Evolutionary conservation across 2,797 vertebrate genomes (phyloP), one percentile per base, ranked within the genome.

Genomic region (Glyptemys insculpta): DNA sequence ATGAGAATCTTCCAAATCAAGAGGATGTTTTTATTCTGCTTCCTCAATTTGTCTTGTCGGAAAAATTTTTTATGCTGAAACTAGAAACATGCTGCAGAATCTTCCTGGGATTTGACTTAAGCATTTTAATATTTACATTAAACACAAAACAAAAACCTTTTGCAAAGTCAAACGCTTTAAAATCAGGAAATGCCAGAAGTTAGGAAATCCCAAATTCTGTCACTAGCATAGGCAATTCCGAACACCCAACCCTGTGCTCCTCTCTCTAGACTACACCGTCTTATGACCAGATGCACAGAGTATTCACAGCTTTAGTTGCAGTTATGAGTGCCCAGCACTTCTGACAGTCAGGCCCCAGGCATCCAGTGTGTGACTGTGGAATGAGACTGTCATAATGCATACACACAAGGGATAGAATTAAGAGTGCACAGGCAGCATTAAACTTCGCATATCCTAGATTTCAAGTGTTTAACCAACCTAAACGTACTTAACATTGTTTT

Each of bases 21-120:
- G 72, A 54, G 23, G 83, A 16, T 68, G 49, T 8, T 19, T 81
- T 29, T 81, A 6, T 31, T 88, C 37, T 59, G 11, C 80, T 97
- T 87, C 34, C 83, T 78, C 85, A 59, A 34, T 23, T 53, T 72
- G 14, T 11, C 81, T 3, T 47, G 2, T 93, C 94, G 82, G 49
- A 62, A 92, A 91, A 94, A 23, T 79, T 6, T 10, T 94, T 50
- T 86, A 85, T 88, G 44, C 10, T 14, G 56, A 57, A 94, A 89
- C 6, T 83, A 0, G 41, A 44, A 74, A 74, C 11, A 14, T 44
- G 10, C 41, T 74, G 41, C 72, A 74, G 41, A 27, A 74, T 44
- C 72, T 44, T 44, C 23, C 41, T 76, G 25, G 62, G 62, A 19
- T 68, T n/a, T 76, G 41, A 76, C 23, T 44, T 25, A 47, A 47